phyloP scores from a whole-genome alignment of 1,140 invertebrate genomes.

The Elysia chlorotica region DNA sequence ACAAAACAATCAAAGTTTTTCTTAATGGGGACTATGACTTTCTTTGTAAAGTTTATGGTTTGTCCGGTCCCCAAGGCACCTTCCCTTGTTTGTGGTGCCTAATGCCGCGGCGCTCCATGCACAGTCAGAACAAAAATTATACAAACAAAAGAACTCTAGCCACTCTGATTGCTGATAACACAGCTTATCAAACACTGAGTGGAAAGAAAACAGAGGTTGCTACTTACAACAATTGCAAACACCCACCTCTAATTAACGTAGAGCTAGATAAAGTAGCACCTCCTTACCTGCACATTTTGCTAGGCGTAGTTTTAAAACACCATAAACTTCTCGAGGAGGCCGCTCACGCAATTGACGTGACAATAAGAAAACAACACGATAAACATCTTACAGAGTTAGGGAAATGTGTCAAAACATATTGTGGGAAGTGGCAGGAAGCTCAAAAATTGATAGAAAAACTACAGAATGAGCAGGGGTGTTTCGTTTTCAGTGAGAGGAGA shows the following conservation, averaged over 20 bases:
- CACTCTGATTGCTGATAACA: not conserved
- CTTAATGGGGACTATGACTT: constrained; percentile 13
- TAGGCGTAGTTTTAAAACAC: constrained; percentile 14
- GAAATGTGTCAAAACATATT: not conserved
- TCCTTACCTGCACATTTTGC: constrained; percentile 19
- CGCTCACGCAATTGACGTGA: not conserved
- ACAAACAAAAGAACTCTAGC: not conserved
- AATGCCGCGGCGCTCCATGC: not conserved
- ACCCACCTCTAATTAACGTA: not conserved
- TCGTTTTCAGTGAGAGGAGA: not conserved
- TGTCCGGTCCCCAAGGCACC: not conserved
- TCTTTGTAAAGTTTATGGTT: constrained; percentile 12
- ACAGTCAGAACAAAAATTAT: not conserved
- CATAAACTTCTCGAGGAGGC: constrained; percentile 8
- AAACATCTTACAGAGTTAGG: not conserved
- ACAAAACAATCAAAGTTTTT: constrained; percentile 1
- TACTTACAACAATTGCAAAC: constrained; percentile 10
- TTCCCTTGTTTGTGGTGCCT: not conserved
- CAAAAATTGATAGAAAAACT: not conserved
- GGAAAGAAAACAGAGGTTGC: not conserved
- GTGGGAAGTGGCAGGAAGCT: not conserved
- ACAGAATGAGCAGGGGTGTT: not conserved
- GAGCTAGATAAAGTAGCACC: constrained; percentile 3
- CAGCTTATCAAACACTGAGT: not conserved
- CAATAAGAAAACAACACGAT: not conserved